phyloP scores from a whole-genome alignment of 2,113 vertebrate genomes.

The Dipodomys spectabilis region DNA sequence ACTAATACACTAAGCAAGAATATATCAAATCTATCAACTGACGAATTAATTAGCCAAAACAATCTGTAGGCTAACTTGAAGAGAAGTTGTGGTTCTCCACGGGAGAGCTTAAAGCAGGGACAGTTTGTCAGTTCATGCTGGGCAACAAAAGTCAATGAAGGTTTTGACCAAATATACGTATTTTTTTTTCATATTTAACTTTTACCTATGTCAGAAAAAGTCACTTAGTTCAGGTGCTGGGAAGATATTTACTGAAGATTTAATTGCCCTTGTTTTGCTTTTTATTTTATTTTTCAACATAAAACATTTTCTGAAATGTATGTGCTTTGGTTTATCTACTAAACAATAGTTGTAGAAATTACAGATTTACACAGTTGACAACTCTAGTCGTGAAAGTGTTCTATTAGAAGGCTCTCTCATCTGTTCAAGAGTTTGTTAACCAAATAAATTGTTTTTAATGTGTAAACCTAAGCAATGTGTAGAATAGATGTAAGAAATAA shows the following conservation, averaged over 20 bases:
- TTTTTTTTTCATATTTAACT: slow-evolving; percentile 41
- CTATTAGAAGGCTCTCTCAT: background rate
- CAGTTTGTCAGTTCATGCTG: background rate
- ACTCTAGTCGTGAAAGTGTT: background rate
- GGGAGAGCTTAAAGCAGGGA: background rate
- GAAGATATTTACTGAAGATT: background rate
- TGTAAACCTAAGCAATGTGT: background rate
- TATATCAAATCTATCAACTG: slow-evolving; percentile 17
- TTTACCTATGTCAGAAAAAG: background rate
- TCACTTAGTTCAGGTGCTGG: background rate
- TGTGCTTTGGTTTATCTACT: background rate
- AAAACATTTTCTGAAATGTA: background rate
- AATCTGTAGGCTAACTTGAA: background rate
- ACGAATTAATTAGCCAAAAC: slow-evolving; percentile 66
- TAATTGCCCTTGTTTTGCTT: background rate
- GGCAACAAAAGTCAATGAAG: background rate
- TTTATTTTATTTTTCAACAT: too few relatives aligned
- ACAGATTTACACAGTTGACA: background rate
- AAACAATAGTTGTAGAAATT: background rate
- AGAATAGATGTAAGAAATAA: background rate
- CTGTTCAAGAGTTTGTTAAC: background rate
- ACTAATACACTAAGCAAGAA: background rate
- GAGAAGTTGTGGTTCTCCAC: slow-evolving; percentile 46
- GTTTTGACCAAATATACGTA: slow-evolving; percentile 8
- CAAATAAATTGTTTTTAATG: background rate